Base-by-base conservation (phyloP, 2,113 vertebrate genomes). In the Aleadryas rufinucha region DNA sequence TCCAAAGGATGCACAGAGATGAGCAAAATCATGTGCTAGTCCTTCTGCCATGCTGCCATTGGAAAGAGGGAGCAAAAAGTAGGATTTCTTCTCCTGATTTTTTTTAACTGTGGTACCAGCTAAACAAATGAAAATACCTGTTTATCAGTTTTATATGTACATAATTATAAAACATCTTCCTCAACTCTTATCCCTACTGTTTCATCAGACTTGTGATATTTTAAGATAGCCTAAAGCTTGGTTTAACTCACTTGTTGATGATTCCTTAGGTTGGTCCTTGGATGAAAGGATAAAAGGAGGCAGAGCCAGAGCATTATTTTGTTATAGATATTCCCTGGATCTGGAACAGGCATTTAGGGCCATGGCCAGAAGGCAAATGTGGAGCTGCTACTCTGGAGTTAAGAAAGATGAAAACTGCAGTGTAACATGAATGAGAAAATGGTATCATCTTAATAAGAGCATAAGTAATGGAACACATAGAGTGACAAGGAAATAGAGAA, bases 111-210 rank as follows among this genome's bases (percentile, higher is more conserved):
- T 54, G 10, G 2, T 52, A 41, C 4, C 16, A 30, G n/a, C 11
- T 64, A 37, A 79, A 39, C 0, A 1, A 10, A 33, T 2, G 2
- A 20, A 72, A 92, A 64, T 35, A 39, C 16, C 7, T 1, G 52
- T 49, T 21, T 39, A 7, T 64, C 31, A 31, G 23, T 41, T 76
- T 63, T 59, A 15, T 52, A 18, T 27, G 2, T 39, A 39, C 50
- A 66, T 83, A 35, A 68, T 21, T 68, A 56, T 47, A 39, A 81
- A 78, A 50, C 9, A 9, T 37, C 16, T 50, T 82, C 27, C 23
- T 31, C 5, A 18, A 7, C 12, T 72, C 54, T 59, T 59, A 35
- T 37, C 23, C 33, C 6, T 56, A 41, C 39, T 39, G 21, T 68
- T 84, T 90, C 12, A 27, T 56, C 71, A 65, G n/a, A 37, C 4